Evolutionary conservation across 2,888 invertebrate species (phyloP), one percentile per base, ranked within the genome.

Genomic region (Amaurobius ferox): DNA sequence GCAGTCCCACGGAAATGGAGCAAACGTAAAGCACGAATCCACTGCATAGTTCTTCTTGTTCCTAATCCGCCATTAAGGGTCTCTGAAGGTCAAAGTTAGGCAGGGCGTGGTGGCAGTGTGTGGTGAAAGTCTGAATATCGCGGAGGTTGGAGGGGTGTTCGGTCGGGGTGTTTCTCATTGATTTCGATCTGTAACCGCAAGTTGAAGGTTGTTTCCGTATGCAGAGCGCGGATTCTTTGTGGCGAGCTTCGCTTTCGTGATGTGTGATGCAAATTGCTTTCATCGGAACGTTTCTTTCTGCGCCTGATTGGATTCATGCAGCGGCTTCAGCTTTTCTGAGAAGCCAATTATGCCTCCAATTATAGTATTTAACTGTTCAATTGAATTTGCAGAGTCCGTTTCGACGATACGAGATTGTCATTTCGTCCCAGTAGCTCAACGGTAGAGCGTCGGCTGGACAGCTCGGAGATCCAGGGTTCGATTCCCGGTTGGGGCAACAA

Each of bases 61-160:
- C 19, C 19, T 55, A 55, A 55, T 6, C 19, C 55, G 11, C 11
- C 55, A 2, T 3, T 55, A 55, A 55, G 19, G 55, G 23, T 55
- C 23, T 55, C 55, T 55, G 55, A 55, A 55, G 55, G 55, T 55
- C 55, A 55, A 23, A 55, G 55, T 55, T 55, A 55, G 6, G 19
- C 13, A 23, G 55, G 55, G 55, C 23, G 55, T 55, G 55, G 19
- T 23, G 55, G 55, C 23, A 23, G 1, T 23, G 16, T 55, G 44
- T 55, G 23, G 9, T 44, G 44, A 44, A n/a, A 44, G 16, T 2
- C 16, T 3, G 23, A n/a, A 23, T 55, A 16, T 23, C 2, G 3
- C 55, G 23, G 23, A 55, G 55, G 19, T 55, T 55, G 5, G 55
- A 55, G 5, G 55, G 55, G 55, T 55, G 55, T 55, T 23, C 1